Conservation (phyloP, 2,888 invertebrate genomes). For the Cataglyphis livida region DNA sequence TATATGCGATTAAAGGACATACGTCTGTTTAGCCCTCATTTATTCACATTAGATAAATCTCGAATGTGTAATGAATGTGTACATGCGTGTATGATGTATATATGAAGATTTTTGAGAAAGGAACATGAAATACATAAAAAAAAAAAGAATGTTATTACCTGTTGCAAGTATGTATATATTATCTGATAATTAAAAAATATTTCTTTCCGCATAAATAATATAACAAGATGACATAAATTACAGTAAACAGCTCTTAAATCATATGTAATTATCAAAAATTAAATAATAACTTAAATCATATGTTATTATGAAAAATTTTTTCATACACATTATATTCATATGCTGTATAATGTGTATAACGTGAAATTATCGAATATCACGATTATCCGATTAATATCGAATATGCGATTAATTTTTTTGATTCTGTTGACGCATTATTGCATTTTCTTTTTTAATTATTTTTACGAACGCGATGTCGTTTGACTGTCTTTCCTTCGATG, state of each 20-base stretch:
- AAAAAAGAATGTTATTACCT: no score
- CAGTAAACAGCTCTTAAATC: background rate
- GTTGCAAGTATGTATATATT: background rate
- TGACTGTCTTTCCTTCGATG: background rate
- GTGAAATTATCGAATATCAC: background rate
- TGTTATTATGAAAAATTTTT: background rate
- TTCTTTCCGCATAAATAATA: background rate
- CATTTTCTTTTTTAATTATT: background rate
- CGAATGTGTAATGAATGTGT: no score
- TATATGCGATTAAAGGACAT: slow-evolving; percentile 38
- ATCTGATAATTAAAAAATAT: background rate
- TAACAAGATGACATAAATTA: background rate
- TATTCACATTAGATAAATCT: background rate
- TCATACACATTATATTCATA: background rate
- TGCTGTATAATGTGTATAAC: background rate
- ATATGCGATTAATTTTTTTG: background rate
- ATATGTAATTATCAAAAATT: background rate
- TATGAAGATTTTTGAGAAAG: background rate
- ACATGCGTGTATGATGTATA: no score
- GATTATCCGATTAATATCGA: no score
- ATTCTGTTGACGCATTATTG: background rate
- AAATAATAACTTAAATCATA: no score
- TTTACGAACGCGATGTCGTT: background rate
- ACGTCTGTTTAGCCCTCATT: background rate
- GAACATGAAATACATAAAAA: no score